Base-by-base conservation (phyloP, 2,797 vertebrate species). In the Menidia menidia region DNA sequence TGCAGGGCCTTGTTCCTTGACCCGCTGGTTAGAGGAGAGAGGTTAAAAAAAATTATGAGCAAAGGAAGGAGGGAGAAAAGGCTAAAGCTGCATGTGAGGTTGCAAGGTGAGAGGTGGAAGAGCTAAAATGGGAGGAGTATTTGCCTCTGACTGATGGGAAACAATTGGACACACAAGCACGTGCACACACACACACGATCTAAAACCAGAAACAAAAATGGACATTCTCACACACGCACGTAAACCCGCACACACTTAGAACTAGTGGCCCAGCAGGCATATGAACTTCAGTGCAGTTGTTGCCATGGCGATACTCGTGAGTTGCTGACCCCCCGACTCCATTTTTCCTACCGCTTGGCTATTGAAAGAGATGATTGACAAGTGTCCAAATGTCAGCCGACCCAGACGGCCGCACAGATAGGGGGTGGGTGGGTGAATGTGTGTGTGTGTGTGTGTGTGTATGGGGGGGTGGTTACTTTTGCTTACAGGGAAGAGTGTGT, bases 341-440 rank as follows among this genome's bases (percentile, higher is more conserved):
- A 87, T 90, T 91, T 93, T 92, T 92, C 90, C 87, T 89, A 85
- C 89, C 75, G 87, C 81, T 92, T 88, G 80, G 87, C 90, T 91
- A 91, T 92, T 93, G 91, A 93, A 93, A 92, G 92, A 91, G 90
- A 90, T 93, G 92, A 93, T 92, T 93, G 92, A 93, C 91, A 92
- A 91, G 89, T 93, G 92, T 92, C 91, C 91, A 92, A 93, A 93
- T 93, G 92, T 93, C 92, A 93, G 87, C 88, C 88, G 85, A 92
- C 92, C 90, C 87, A 91, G 90, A 85, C 78, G 83, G 90, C 89
- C 89, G 86, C 88, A 87, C 89, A 88, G 87, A 86, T 75, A 57
- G 80, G 65, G 61, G 68, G 43, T 25, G 25, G 25, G 25, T 25
- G 25, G 25, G 25, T 25, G 25, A 25, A 25, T 25, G 25, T 25